A percentile compares a stretch with the other conserved stretches of the same genome.
Conservation (phyloP, 92 coral and sea anemone species). For the Zoanthus solanderi region DNA sequence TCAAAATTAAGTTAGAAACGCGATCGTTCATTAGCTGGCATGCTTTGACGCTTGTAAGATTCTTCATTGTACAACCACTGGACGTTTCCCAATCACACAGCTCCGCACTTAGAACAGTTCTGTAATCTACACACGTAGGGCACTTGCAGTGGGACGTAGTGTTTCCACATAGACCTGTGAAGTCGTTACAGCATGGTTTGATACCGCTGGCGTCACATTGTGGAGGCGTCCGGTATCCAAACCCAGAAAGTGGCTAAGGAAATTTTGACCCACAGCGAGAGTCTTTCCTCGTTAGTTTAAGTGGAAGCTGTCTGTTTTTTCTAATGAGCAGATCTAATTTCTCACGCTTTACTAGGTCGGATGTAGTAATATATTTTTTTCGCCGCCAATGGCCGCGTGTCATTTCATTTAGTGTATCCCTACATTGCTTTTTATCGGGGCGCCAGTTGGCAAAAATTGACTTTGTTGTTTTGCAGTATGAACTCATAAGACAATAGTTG, state of each 20-base stretch:
- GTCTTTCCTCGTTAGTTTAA: constrained; percentile 54
- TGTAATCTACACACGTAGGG: constrained; percentile 64
- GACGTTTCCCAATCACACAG: constrained; percentile 62
- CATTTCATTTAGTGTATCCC: constrained; percentile 45
- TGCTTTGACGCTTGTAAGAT: constrained; percentile 67
- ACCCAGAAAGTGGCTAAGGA: constrained; percentile 55
- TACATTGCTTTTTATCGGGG: constrained; percentile 15
- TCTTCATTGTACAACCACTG: constrained; percentile 52
- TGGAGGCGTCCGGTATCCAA: constrained; percentile 62
- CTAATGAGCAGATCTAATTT: constrained; percentile 52
- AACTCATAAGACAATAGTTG: neutral
- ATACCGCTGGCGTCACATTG: constrained; percentile 61
- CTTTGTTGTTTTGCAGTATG: neutral
- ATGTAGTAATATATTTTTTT: constrained; percentile 38
- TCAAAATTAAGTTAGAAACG: constrained; percentile 58
- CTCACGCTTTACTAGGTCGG: constrained; percentile 30
- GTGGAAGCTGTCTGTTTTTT: constrained; percentile 66
- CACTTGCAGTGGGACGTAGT: constrained; percentile 64
- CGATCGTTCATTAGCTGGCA: constrained; percentile 62
- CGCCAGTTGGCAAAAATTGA: neutral
- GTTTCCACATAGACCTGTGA: constrained; percentile 58
- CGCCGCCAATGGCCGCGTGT: constrained; percentile 63
- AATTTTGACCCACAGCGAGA: constrained; percentile 66
- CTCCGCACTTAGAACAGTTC: constrained; percentile 63
- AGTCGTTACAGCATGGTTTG: constrained; percentile 72